These are phyloP conservation scores for Hirtodrosophila alboralis DNA, from an alignment of 2,888 invertebrate genomes.

Conservation along the genomic window DNA sequence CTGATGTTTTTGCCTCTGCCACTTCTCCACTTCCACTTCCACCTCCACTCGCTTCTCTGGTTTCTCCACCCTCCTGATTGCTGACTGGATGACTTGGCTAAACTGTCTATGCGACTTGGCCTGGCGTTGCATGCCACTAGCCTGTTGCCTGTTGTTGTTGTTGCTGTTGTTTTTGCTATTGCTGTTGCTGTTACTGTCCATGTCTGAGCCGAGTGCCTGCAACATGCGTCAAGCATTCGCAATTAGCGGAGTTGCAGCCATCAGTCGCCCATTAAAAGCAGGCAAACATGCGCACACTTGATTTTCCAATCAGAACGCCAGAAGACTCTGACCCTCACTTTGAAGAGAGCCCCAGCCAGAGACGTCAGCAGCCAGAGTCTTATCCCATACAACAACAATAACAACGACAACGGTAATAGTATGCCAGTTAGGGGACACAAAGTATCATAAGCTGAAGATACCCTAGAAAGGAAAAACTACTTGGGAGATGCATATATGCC, in stretches of 20 bases:
- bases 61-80: slow-evolving; percentile 16
- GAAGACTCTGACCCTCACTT: slow-evolving; percentile 26
- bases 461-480: slow-evolving; percentile 4
- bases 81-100: slow-evolving; percentile 55
- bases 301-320: slow-evolving; percentile 75
- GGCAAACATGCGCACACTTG: slow-evolving; percentile 75
- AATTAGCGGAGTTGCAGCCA: slow-evolving; percentile 74
- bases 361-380: slow-evolving; percentile 59
- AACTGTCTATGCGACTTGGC: slow-evolving; percentile 66
- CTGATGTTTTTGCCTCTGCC: slow-evolving; percentile 18
- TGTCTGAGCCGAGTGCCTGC: slow-evolving; percentile 74
- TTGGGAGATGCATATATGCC: neutral
- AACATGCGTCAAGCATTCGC: slow-evolving; percentile 79
- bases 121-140: slow-evolving; percentile 30
- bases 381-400: slow-evolving; percentile 22
- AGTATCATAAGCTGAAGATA: neutral
- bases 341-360: slow-evolving; percentile 28
- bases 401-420: slow-evolving; percentile 13
- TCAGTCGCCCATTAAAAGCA: slow-evolving; percentile 75
- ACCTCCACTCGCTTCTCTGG: neutral
- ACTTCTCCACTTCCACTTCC: neutral
- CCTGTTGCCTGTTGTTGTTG: slow-evolving; percentile 22
- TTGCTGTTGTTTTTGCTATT: slow-evolving; percentile 14
- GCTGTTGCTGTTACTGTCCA: slow-evolving; percentile 42
- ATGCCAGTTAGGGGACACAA: slow-evolving; percentile 7